A percentile compares a stretch with the other conserved stretches of the same genome.
Conservation (phyloP, 2,888 invertebrate genomes). For the Digitonthophagus gazella region DNA sequence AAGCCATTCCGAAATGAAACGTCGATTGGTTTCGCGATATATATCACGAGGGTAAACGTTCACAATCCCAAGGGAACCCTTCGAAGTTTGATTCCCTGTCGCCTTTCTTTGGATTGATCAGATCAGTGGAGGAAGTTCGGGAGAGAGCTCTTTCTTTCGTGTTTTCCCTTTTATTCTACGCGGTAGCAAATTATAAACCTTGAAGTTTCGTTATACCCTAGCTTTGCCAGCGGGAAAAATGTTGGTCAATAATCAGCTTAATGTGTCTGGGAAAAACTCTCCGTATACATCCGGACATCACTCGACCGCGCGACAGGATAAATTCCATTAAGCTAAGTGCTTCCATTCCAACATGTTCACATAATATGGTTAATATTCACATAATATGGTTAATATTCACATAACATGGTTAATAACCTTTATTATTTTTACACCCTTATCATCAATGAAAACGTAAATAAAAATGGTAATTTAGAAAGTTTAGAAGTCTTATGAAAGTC, state of each 20-base stretch:
- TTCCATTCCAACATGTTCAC: neutral
- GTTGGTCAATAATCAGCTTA: constrained; percentile 13
- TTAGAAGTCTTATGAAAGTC: neutral
- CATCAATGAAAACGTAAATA: too few relatives aligned
- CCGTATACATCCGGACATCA: neutral
- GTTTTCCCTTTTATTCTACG: neutral
- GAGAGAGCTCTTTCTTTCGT: neutral
- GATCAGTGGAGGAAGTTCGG: neutral
- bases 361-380: constrained; percentile 12
- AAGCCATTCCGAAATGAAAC: neutral
- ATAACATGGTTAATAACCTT: constrained; percentile 14
- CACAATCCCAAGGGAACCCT: neutral
- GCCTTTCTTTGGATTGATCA: neutral
- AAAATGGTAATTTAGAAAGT: neutral
- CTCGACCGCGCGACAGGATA: constrained; percentile 3
- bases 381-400: constrained; percentile 12
- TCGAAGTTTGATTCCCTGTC: neutral
- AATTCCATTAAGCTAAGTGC: constrained; percentile 14
- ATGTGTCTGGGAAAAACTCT: constrained; percentile 4
- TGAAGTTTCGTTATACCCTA: neutral
- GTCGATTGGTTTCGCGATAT: neutral
- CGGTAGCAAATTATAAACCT: neutral
- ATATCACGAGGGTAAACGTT: neutral
- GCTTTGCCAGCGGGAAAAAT: neutral
- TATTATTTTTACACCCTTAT: neutral